Evolutionary conservation across 2,888 invertebrate genomes (phyloP).

Genomic region (Lamellibrachia columna): DNA sequence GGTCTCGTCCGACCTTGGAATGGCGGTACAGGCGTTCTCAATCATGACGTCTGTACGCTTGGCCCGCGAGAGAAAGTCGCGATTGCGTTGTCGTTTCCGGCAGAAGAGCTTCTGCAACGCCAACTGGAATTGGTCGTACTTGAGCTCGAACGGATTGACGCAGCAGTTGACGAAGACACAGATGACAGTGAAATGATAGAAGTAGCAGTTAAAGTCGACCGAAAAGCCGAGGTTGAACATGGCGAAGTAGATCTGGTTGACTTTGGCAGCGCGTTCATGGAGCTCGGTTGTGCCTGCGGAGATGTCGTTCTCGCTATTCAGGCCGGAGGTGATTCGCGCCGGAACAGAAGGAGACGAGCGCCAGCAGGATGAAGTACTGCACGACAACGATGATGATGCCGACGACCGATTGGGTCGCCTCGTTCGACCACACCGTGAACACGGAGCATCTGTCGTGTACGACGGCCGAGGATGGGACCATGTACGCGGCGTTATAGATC

Average conservation of each 20-base stretch:
- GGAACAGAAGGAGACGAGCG: constrained; percentile 18
- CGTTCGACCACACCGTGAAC: neutral
- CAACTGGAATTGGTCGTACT: constrained; percentile 39
- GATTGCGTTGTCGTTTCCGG: neutral
- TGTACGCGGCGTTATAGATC: constrained; percentile 29
- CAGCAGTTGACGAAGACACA: constrained; percentile 37
- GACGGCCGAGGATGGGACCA: constrained; percentile 29
- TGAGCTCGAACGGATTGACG: constrained; percentile 34
- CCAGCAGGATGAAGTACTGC: constrained; percentile 24
- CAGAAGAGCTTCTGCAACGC: constrained; percentile 34
- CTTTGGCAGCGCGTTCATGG: constrained; percentile 22
- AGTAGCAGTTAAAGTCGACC: constrained; percentile 17
- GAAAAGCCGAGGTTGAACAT: constrained; percentile 22
- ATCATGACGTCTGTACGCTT: neutral
- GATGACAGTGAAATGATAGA: constrained; percentile 26
- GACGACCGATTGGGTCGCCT: neutral
- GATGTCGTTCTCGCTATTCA: neutral
- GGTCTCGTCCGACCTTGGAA: neutral
- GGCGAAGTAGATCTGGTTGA: constrained; percentile 28
- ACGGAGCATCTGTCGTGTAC: neutral
- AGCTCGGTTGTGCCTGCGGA: neutral
- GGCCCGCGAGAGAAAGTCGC: neutral
- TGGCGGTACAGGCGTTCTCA: neutral
- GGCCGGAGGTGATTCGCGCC: neutral
- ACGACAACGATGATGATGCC: constrained; percentile 21